Evolutionary conservation across 2,888 invertebrate genomes (phyloP).

Genomic region (Lathronympha strigana): DNA sequence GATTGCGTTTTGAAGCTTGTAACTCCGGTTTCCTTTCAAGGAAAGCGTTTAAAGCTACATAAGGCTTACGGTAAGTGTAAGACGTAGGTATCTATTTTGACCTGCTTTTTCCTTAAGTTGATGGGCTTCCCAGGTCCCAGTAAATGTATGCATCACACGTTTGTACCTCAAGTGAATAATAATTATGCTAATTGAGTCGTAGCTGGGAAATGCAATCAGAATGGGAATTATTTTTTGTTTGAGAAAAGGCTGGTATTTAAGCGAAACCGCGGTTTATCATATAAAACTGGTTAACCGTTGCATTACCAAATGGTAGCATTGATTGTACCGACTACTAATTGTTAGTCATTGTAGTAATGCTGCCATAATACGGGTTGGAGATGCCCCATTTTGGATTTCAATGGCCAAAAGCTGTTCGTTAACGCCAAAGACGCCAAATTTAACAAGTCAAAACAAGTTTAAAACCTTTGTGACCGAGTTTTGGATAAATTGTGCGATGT

Average conservation of each 20-base stretch:
- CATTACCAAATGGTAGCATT: too few species aligned
- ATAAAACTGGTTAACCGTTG: too few species aligned
- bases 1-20: constrained; percentile 20
- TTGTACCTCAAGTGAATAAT: constrained; percentile 5
- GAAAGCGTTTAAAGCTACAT: constrained; percentile 14
- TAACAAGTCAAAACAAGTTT: too few species aligned
- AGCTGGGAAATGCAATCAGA: too few species aligned
- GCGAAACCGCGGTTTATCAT: too few species aligned
- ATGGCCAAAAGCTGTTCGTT: background rate
- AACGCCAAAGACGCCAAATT: background rate
- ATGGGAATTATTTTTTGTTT: too few species aligned
- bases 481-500: too few species aligned
- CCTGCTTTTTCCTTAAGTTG: constrained; percentile 24
- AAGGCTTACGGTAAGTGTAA: constrained; percentile 7
- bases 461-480: too few species aligned
- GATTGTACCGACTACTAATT: too few species aligned
- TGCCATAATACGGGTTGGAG: background rate
- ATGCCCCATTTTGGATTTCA: background rate
- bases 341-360: too few species aligned
- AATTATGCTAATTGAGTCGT: background rate
- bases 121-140: constrained; percentile 15
- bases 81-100: constrained; percentile 2
- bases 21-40: constrained; percentile 26
- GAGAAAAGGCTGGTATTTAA: too few species aligned
- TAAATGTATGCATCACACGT: background rate